phyloP scores from a whole-genome alignment of 35 echinoderm and acorn worm species.

The Diadema setosum region DNA sequence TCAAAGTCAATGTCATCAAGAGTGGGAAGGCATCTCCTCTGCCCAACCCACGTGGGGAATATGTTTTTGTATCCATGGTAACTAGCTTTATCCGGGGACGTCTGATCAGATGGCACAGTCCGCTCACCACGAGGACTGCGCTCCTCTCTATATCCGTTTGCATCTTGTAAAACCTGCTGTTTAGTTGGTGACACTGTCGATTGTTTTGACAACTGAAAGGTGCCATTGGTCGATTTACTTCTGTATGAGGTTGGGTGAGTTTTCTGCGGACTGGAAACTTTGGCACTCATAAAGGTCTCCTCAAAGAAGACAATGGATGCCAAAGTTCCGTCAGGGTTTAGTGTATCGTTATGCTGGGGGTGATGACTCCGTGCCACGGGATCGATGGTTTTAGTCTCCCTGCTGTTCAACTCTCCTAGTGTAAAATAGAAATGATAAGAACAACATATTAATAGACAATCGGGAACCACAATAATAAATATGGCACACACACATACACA shows the following conservation, averaged over 20 bases:
- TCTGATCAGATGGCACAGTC: not conserved
- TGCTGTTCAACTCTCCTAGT: no score
- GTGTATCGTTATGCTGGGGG: not conserved
- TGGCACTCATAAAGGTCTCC: conserved; percentile 22
- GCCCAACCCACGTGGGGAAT: conserved; percentile 48
- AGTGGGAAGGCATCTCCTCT: conserved; percentile 26
- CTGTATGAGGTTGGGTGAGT: not conserved
- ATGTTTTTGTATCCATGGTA: no score
- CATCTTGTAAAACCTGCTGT: no score
- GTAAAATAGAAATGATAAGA: no score
- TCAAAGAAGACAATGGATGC: conserved; percentile 35
- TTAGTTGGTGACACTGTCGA: no score
- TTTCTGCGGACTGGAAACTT: not conserved
- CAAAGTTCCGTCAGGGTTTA: not conserved
- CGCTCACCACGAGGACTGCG: no score
- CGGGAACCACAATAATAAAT: no score
- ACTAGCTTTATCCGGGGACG: no score
- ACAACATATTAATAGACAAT: no score
- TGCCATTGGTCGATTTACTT: not conserved
- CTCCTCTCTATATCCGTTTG: not conserved
- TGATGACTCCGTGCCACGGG: not conserved
- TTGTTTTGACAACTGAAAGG: no score
- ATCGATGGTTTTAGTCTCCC: no score
- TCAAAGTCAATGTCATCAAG: conserved; percentile 56
- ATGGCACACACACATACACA: no score